Conservation (phyloP, 2,888 invertebrate species). For the Autographa gamma region DNA sequence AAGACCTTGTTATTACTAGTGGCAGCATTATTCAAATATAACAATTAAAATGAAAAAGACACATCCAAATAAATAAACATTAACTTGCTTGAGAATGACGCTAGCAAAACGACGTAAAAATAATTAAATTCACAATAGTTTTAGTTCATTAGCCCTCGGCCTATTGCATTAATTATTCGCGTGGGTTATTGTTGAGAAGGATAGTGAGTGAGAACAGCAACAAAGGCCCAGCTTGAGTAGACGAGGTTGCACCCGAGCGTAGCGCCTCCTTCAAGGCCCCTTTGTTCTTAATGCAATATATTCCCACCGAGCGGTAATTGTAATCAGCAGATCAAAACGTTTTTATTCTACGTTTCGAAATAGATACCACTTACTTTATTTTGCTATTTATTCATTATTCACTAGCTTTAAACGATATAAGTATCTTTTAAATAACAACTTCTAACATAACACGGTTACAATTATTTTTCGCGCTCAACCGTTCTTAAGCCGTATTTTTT, state of each 20-base stretch:
- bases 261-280: conserved; percentile 78
- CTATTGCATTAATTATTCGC: conserved; percentile 57
- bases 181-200: conserved; percentile 59
- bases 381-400: conserved; percentile 35
- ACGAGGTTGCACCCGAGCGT: conserved; percentile 70
- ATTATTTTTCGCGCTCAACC: conserved; percentile 27
- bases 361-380: conserved; percentile 58
- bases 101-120: conserved; percentile 17
- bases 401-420: not conserved
- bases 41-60: not conserved
- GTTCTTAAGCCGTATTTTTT: conserved; percentile 22
- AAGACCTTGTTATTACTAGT: not conserved
- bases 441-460: conserved; percentile 23
- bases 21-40: not conserved
- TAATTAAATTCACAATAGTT: conserved; percentile 48
- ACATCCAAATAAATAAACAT: not conserved
- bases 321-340: conserved; percentile 79
- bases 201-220: conserved; percentile 62
- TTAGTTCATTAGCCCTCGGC: conserved; percentile 55
- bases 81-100: conserved; percentile 24
- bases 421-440: conserved; percentile 23
- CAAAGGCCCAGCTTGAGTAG: conserved; percentile 63
- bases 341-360: conserved; percentile 75
- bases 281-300: conserved; percentile 81
- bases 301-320: conserved; percentile 83